Conservation (phyloP, 2,797 vertebrate species). For the Nothura maculosa region DNA sequence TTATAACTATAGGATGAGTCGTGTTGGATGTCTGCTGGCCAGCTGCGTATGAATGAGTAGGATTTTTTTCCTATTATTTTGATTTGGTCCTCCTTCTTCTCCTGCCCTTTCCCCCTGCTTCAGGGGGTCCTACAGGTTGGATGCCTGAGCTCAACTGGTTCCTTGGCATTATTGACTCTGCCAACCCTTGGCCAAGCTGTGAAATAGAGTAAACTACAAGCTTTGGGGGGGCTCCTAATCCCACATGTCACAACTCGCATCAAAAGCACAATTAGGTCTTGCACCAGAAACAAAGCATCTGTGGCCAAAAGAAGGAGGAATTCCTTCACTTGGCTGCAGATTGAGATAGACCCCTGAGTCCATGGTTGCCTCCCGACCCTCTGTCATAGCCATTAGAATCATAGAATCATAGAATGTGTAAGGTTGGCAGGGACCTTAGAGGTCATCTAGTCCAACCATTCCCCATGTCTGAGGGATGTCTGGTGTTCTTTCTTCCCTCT, state of each 20-base stretch:
- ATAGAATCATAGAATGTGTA: no score
- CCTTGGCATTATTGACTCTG: no score
- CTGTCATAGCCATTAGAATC: background rate
- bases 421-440: no score
- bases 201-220: background rate
- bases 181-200: background rate
- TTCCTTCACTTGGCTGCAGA: background rate
- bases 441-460: no score
- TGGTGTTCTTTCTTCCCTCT: background rate
- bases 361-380: background rate
- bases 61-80: background rate
- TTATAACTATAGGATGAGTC: background rate
- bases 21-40: background rate
- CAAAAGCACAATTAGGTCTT: background rate
- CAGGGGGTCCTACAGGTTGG: no score
- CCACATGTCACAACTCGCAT: background rate
- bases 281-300: background rate
- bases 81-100: background rate
- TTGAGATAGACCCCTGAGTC: background rate
- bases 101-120: background rate
- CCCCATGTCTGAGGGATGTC: background rate
- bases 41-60: background rate
- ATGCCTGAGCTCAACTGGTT: no score
- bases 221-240: background rate
- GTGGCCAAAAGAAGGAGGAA: background rate